Conservation (phyloP, 2,888 invertebrate species). For the Argynnis bischoffii region DNA sequence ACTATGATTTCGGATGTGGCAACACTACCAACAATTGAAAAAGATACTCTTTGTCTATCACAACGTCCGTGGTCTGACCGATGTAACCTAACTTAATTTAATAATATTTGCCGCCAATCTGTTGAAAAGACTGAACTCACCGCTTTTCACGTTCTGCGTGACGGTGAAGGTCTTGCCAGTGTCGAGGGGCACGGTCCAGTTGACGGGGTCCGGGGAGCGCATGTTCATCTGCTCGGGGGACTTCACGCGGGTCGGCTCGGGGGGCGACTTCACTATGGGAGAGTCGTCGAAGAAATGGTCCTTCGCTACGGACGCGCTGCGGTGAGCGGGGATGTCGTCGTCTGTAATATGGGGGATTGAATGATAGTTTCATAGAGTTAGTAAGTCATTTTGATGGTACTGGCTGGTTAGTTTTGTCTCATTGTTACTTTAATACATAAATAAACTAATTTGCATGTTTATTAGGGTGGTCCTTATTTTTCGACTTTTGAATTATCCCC, state of each 20-base stretch:
- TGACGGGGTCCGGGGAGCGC: constrained; percentile 96
- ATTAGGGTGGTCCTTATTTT: no score
- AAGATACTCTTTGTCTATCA: constrained; percentile 63
- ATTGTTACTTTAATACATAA: no score
- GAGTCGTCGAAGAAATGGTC: constrained; percentile 80
- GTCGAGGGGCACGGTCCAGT: constrained; percentile 97
- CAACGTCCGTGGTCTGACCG: constrained; percentile 27
- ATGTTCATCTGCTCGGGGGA: constrained; percentile 96
- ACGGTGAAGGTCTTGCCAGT: constrained; percentile 97
- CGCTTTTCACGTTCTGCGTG: constrained; percentile 92
- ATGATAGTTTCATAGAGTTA: no score
- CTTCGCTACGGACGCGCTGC: constrained; percentile 78
- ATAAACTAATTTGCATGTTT: no score
- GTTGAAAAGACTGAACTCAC: constrained; percentile 70
- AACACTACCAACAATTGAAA: constrained; percentile 48
- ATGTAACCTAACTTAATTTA: constrained; percentile 48
- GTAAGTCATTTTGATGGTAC: no score
- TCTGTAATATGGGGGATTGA: constrained; percentile 53
- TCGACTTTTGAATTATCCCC: no score
- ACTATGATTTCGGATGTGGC: constrained; percentile 20
- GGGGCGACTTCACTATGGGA: constrained; percentile 93
- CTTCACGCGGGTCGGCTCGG: constrained; percentile 95
- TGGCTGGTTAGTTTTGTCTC: no score
- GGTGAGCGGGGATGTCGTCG: constrained; percentile 73
- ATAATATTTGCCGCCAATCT: constrained; percentile 60